Percentiles rank a stretch among this genome's conserved stretches.
Conservation (phyloP, 2,797 vertebrate species). For the Coccyzus lansbergi region DNA sequence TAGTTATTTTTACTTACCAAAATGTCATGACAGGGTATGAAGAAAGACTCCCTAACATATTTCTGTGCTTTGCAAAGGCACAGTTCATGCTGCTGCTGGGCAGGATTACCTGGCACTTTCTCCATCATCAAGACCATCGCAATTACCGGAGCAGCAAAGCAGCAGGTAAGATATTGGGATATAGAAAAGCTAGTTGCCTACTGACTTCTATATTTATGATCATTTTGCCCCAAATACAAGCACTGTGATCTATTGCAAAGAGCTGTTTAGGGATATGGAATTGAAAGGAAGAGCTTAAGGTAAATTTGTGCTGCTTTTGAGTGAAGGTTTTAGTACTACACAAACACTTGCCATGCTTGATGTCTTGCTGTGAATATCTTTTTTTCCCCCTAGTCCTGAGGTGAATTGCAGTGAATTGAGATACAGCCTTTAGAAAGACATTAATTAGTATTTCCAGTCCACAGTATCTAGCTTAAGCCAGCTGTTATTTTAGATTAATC, state of each 20-base stretch:
- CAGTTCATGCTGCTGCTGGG: not conserved
- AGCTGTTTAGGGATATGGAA: not conserved
- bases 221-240: not conserved
- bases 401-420: not conserved
- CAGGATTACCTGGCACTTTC: not conserved
- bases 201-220: not conserved
- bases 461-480: not conserved
- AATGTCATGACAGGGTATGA: not conserved
- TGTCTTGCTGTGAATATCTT: not conserved
- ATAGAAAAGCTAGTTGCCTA: not conserved
- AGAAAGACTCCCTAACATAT: not conserved
- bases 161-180: not conserved
- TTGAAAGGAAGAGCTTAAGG: not conserved
- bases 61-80: not conserved
- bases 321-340: not conserved
- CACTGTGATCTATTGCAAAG: not conserved
- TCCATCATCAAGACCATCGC: not conserved
- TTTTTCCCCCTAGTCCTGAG: not conserved
- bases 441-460: conserved; percentile 51
- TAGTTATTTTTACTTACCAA: not conserved
- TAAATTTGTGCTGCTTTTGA: conserved; percentile 29
- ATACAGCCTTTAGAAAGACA: conserved; percentile 40
- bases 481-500: conserved; percentile 38
- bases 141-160: not conserved
- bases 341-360: not conserved